These are phyloP conservation scores for Julus scandinavius DNA, from an alignment of 2,888 invertebrate genomes.

Conservation along the genomic window DNA sequence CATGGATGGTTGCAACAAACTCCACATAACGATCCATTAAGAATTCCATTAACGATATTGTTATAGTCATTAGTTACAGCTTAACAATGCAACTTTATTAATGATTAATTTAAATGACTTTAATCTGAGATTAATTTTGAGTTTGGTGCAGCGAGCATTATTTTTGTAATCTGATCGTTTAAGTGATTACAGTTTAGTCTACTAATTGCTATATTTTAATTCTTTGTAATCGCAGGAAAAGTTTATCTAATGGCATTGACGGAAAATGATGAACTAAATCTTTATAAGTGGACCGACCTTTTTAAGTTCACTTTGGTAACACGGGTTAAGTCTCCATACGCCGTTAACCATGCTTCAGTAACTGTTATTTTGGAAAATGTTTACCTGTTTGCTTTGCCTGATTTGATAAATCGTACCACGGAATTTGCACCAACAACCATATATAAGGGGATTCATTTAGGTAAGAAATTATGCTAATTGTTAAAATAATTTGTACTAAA, in stretches of 20 bases:
- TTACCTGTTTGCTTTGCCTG: not conserved
- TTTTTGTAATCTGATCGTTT: not conserved
- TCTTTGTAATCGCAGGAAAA: not conserved
- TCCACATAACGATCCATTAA: too few relatives aligned
- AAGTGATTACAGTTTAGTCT: not conserved
- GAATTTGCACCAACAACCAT: not conserved
- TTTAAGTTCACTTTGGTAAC: slow-evolving; percentile 11
- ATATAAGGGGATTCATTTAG: not conserved
- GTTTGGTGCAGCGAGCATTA: not conserved
- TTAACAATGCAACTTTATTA: too few relatives aligned
- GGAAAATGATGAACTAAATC: not conserved
- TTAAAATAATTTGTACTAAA: not conserved
- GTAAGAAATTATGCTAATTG: not conserved
- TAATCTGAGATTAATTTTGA: not conserved
- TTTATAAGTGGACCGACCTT: slow-evolving; percentile 9
- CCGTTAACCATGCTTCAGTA: not conserved
- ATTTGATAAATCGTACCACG: not conserved
- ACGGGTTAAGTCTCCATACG: not conserved
- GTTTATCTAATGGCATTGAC: slow-evolving; percentile 14
- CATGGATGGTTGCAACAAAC: too few relatives aligned
- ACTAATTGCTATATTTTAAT: too few relatives aligned
- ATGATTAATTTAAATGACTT: not conserved
- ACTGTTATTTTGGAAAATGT: slow-evolving; percentile 1
- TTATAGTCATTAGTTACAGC: too few relatives aligned
- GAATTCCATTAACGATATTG: too few relatives aligned